A percentile compares a stretch with the other conserved stretches of the same genome.
These are phyloP conservation scores for Scrobipalpa atriplicella DNA, from an alignment of 2,888 invertebrate species.

Conservation along the genomic window DNA sequence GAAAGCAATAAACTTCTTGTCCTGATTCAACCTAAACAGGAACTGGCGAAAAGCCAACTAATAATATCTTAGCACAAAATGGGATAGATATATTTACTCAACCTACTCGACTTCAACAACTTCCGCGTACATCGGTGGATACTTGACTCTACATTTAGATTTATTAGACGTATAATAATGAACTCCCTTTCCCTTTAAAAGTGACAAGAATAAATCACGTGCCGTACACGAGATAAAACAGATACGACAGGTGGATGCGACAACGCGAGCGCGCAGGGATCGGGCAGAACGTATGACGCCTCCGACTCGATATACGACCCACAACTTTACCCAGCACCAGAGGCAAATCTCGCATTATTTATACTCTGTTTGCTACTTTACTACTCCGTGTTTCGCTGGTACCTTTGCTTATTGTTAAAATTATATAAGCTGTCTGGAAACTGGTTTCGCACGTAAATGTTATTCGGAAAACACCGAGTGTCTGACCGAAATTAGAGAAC, in stretches of 20 bases:
- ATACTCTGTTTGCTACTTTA: conserved; percentile 31
- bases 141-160: conserved; percentile 20
- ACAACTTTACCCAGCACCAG: conserved; percentile 47
- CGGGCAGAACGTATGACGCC: conserved; percentile 49
- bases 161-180: background rate
- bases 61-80: conserved; percentile 14
- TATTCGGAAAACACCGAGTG: background rate
- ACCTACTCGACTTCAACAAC: conserved; percentile 19
- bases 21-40: conserved; percentile 22
- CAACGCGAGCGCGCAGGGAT: conserved; percentile 40
- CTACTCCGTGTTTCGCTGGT: background rate
- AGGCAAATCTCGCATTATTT: conserved; percentile 54
- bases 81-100: conserved; percentile 8
- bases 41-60: conserved; percentile 26
- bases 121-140: conserved; percentile 3
- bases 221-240: conserved; percentile 42
- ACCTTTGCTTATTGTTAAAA: conserved; percentile 26
- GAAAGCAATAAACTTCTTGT: conserved; percentile 12
- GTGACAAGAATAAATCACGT: conserved; percentile 36
- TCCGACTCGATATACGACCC: conserved; percentile 49
- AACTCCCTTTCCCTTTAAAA: conserved; percentile 1
- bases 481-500: conserved; percentile 8
- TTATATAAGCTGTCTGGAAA: conserved; percentile 5
- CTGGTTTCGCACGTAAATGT: conserved; percentile 8
- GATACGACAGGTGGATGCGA: conserved; percentile 49